Percentiles rank a stretch among this genome's conserved stretches.
Conservation (phyloP, 2,888 invertebrate genomes). For the Polietes domitor region DNA sequence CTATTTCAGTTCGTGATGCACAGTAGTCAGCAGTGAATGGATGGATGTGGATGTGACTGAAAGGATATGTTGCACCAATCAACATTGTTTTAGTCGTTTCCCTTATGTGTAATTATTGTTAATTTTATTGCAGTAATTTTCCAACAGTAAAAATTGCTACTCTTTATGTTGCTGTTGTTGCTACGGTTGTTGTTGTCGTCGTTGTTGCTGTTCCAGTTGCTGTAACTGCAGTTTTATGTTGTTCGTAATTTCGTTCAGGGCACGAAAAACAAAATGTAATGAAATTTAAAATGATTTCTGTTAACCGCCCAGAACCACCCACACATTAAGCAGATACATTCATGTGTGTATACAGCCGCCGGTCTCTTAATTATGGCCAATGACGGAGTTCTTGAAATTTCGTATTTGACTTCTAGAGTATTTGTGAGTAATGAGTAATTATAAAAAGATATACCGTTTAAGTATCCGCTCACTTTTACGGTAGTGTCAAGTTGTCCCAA, state of each 20-base stretch:
- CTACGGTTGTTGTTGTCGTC: not conserved
- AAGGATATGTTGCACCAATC: not conserved
- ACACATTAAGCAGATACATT: not conserved
- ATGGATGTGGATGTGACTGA: not conserved
- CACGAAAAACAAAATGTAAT: conserved; percentile 13
- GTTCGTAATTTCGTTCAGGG: conserved; percentile 20
- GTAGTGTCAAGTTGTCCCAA: no score
- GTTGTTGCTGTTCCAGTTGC: not conserved
- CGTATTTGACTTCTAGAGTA: no score
- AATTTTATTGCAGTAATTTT: conserved; percentile 63
- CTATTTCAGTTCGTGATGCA: conserved; percentile 55
- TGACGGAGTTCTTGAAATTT: no score
- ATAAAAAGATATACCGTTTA: no score
- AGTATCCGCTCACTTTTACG: no score
- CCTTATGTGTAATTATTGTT: conserved; percentile 59
- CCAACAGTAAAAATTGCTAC: conserved; percentile 42
- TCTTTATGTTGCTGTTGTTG: not conserved
- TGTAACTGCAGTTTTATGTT: conserved; percentile 8
- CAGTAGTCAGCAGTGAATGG: no score
- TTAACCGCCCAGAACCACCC: conserved; percentile 17
- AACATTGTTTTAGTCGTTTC: conserved; percentile 42
- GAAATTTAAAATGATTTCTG: conserved; percentile 39
- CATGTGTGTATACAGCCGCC: not conserved
- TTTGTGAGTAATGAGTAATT: no score
- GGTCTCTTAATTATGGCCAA: no score